Percentiles rank a stretch among this genome's conserved stretches.
Conservation (phyloP, 2,797 vertebrate genomes). For the Spinus olivaceus region DNA sequence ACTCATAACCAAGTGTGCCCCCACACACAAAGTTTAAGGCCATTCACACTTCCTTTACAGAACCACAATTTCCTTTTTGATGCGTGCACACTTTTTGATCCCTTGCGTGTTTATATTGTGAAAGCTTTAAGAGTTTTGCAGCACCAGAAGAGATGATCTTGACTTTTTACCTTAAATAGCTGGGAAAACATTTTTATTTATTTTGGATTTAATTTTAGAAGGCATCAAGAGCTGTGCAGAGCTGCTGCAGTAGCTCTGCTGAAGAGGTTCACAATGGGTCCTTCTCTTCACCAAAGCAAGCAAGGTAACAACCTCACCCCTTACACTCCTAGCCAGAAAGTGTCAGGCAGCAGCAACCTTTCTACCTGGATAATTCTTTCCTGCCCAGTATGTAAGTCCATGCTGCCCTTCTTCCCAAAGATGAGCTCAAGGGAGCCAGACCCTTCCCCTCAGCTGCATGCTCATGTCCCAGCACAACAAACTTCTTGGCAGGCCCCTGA, state of each 20-base stretch:
- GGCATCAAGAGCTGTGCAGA: not conserved
- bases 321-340: not conserved
- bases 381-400: not conserved
- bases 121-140: not conserved
- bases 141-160: not conserved
- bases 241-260: not conserved
- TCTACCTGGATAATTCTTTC: not conserved
- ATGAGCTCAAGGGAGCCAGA: not conserved
- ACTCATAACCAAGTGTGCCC: not conserved
- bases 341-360: not conserved
- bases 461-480: not conserved
- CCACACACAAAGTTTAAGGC: not conserved
- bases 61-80: not conserved
- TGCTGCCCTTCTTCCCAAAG: not conserved
- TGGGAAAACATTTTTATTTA: not conserved
- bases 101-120: not conserved
- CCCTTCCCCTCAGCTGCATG: not conserved
- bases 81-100: not conserved
- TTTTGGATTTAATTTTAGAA: not conserved
- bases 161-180: not conserved
- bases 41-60: not conserved
- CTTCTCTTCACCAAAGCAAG: not conserved
- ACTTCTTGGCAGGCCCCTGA: not conserved
- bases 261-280: not conserved
- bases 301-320: not conserved